Base-by-base conservation (phyloP, 2,888 invertebrate species). In the Drosophila stalkeri region DNA sequence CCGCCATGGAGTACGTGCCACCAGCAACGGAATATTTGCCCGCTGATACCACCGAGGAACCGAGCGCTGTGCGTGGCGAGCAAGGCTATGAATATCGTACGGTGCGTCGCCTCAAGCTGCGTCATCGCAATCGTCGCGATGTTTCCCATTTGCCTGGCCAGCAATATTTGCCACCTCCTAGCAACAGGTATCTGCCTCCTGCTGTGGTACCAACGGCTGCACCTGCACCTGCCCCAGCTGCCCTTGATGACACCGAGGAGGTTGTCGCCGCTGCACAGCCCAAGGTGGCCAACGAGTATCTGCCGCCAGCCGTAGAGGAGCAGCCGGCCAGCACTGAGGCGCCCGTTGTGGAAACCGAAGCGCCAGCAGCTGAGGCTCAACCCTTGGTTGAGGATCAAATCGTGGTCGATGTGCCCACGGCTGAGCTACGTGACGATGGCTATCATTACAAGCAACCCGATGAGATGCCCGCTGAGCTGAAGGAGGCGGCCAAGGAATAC, bases 381-480 rank as follows among this genome's bases (percentile, higher is more conserved):
- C 37, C 54, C 16, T 6, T 41, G 39, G 55, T 27, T 14, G 77
- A 75, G 33, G 75, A 75, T 55, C 59, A 70, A 27, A 41, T 55
- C 20, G 75, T 87, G 7, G 86, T 77, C 7, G 86, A 86, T 66
- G 82, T 85, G 63, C 81, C 90, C 14, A 78, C 82, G 1, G 88
- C 81, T 0, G 68, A 87, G 35, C 63, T 92, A 16, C 76, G 82
- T 18, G 75, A 72, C 14, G 91, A 91, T 66, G 92, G 92, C 57
- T 91, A 91, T 35, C 91, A 91, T 57, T 91, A 91, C 49, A 90
- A 91, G 61, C 85, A 86, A 65, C 91, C 91, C 6, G 61, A 39
- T 5, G 81, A 75, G 72, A 60, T 72, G 75, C 81, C 89, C 20
- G 70, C 67, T 5, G 79, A 76, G 72, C 65, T 83, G 7, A 73